phyloP scores from a whole-genome alignment of 2,888 invertebrate genomes.

The Polyommatus iphigenia region DNA sequence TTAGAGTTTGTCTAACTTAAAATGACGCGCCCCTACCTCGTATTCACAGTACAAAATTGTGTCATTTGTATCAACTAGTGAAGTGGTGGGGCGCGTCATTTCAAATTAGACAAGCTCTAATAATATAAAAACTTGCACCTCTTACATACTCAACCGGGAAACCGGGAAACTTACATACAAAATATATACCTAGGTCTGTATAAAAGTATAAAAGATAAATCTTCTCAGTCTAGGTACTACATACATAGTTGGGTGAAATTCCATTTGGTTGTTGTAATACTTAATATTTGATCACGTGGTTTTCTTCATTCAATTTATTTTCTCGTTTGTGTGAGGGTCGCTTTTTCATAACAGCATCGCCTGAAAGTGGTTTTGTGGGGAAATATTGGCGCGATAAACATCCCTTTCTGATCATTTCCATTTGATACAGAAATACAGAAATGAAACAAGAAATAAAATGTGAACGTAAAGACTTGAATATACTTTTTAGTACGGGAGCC shows the following conservation, averaged over 20 bases:
- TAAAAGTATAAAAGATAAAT: neutral
- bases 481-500: too few species aligned
- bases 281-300: neutral
- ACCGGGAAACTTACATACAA: too few species aligned
- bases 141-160: too few species aligned
- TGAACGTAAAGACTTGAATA: neutral
- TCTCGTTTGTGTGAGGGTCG: slow-evolving; percentile 13
- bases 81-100: too few species aligned
- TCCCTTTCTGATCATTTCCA: neutral
- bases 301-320: slow-evolving; percentile 18
- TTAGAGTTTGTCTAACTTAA: too few species aligned
- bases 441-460: neutral
- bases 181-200: too few species aligned
- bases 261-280: neutral
- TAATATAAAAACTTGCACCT: too few species aligned
- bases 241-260: neutral
- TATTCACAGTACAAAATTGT: too few species aligned
- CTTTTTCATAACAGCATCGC: slow-evolving; percentile 4
- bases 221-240: neutral
- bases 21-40: too few species aligned
- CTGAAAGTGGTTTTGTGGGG: slow-evolving; percentile 8
- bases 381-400: slow-evolving; percentile 16
- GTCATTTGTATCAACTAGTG: too few species aligned
- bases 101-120: too few species aligned
- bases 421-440: slow-evolving; percentile 3